Evolutionary conservation across 2,797 vertebrate species (phyloP).

Genomic region (Eospalax fontanierii): DNA sequence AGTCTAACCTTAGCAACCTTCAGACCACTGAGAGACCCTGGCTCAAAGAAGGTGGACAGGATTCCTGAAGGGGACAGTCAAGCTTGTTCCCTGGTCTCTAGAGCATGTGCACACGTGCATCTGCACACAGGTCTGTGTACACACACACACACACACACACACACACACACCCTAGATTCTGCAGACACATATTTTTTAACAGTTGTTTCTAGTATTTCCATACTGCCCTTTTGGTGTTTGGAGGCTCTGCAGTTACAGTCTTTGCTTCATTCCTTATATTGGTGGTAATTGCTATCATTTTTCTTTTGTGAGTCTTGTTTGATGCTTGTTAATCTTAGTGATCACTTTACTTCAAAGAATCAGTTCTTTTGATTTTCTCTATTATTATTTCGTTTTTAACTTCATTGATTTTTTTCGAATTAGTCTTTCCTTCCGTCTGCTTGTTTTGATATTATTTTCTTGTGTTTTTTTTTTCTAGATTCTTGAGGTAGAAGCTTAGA

Average conservation of each 20-base stretch:
- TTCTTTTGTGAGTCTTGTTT: constrained; percentile 47
- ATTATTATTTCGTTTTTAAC: constrained; percentile 8
- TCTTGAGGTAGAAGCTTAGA: constrained; percentile 25
- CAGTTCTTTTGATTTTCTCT: constrained; percentile 52
- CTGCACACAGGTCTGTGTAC: no score
- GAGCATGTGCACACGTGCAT: no score
- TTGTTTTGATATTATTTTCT: constrained; percentile 44
- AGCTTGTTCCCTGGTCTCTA: no score
- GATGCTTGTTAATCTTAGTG: constrained; percentile 18
- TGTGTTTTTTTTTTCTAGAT: background rate
- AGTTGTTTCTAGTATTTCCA: background rate
- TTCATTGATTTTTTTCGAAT: constrained; percentile 45
- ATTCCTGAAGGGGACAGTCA: no score
- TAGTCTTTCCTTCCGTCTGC: constrained; percentile 20
- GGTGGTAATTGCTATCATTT: constrained; percentile 15
- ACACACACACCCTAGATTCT: no score
- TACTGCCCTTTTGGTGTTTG: constrained; percentile 7
- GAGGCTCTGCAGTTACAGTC: background rate
- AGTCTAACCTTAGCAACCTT: no score
- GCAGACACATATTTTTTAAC: no score
- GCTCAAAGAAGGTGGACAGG: no score
- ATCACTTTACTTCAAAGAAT: no score
- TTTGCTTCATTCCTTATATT: constrained; percentile 24
- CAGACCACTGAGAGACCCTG: no score
- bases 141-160: no score